Conservation (phyloP, 2,797 vertebrate species). For the Dromococcyx pavoninus region DNA sequence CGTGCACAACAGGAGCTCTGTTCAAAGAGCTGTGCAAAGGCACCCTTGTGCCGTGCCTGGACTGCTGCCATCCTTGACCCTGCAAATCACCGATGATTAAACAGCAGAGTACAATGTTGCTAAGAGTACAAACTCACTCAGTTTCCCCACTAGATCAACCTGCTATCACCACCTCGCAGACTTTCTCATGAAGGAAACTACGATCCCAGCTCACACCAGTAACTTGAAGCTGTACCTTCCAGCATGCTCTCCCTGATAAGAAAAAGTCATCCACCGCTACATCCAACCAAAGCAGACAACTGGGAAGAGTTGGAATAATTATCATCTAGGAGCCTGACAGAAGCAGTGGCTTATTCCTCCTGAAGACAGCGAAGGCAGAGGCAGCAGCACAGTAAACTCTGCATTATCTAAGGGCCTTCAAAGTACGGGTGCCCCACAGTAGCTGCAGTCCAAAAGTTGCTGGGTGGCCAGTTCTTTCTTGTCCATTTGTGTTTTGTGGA, state of each 20-base stretch:
- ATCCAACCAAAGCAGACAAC: fast-evolving
- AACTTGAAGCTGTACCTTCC: fast-evolving
- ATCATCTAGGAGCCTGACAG: background rate
- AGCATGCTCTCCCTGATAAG: background rate
- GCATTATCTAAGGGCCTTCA: background rate
- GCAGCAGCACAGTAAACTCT: background rate
- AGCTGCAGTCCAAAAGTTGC: background rate
- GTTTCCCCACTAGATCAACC: background rate
- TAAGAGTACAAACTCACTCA: fast-evolving
- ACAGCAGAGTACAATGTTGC: background rate
- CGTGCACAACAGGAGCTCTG: background rate
- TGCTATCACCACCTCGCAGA: background rate
- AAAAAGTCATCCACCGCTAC: background rate
- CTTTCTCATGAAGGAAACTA: background rate
- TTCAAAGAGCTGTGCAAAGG: fast-evolving
- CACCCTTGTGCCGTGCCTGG: fast-evolving
- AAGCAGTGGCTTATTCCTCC: background rate
- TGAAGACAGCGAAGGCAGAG: background rate
- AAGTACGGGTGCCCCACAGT: fast-evolving
- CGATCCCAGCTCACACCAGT: background rate
- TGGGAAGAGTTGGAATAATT: background rate
- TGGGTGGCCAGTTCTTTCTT: background rate
- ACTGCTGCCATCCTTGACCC: background rate
- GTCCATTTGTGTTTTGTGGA: fast-evolving
- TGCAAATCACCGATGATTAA: background rate